Conservation (phyloP, 1,140 invertebrate genomes). For the Drosophila nebulosa region DNA sequence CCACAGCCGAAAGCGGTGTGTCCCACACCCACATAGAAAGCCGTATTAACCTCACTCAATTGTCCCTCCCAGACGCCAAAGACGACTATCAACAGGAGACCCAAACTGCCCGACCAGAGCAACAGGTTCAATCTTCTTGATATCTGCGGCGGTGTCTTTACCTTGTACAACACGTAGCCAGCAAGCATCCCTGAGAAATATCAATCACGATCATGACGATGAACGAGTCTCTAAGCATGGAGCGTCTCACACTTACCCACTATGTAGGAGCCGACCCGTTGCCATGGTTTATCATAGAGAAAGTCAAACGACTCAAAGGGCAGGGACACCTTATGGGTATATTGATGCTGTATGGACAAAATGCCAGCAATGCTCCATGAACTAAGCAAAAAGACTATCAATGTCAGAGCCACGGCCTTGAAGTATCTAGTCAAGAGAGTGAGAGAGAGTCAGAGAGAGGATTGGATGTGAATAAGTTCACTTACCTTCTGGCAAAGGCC, state of each 20-base stretch:
- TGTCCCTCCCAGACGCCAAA: conserved; percentile 89
- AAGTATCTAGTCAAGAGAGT: conserved; percentile 82
- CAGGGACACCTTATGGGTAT: conserved; percentile 89
- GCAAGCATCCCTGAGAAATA: conserved; percentile 84
- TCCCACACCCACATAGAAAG: conserved; percentile 85
- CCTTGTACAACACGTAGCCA: conserved; percentile 88
- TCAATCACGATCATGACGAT: no score
- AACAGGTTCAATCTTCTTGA: conserved; percentile 83
- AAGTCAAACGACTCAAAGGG: conserved; percentile 92
- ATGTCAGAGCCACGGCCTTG: conserved; percentile 82
- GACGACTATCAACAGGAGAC: conserved; percentile 85
- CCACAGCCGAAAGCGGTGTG: conserved; percentile 88
- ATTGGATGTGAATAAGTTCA: not conserved
- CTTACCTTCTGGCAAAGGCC: conserved; percentile 88
- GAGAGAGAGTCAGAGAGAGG: not conserved
- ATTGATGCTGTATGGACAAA: conserved; percentile 88
- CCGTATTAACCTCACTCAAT: conserved; percentile 85
- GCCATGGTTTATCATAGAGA: conserved; percentile 92
- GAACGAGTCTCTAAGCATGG: not conserved
- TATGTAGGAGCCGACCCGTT: conserved; percentile 90
- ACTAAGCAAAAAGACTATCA: conserved; percentile 84
- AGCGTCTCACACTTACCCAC: conserved; percentile 83
- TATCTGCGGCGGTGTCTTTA: conserved; percentile 85
- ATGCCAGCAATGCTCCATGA: conserved; percentile 89
- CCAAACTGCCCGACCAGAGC: conserved; percentile 84